A percentile compares a stretch with the other conserved stretches of the same genome.
Evolutionary conservation across 92 coral and sea anemone species (phyloP).

Genomic region (Epizoanthus rinbou): DNA sequence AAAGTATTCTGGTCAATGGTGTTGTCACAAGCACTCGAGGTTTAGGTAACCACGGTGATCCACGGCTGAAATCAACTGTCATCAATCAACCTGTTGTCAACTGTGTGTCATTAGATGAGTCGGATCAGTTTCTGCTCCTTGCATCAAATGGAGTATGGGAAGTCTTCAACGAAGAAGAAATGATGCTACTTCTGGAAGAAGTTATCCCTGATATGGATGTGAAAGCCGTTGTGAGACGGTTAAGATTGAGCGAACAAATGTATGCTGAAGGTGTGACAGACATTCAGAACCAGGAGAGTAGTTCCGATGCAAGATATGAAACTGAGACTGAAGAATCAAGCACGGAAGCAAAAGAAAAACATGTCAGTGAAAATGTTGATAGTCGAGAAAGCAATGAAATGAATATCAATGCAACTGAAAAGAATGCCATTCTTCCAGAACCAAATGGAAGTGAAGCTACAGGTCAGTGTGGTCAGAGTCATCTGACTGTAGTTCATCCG

Average conservation of each 20-base stretch:
- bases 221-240: slow-evolving; percentile 62
- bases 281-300: neutral
- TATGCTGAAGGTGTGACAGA: neutral
- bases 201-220: slow-evolving; percentile 83
- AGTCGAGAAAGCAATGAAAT: neutral
- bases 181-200: slow-evolving; percentile 78
- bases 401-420: neutral
- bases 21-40: slow-evolving; percentile 86
- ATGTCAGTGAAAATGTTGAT: neutral
- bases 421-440: neutral
- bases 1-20: slow-evolving; percentile 85
- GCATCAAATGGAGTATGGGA: slow-evolving; percentile 97
- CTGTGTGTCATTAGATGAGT: slow-evolving; percentile 70
- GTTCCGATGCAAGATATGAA: slow-evolving; percentile 10
- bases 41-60: slow-evolving; percentile 96
- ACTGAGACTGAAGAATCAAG: neutral
- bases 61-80: slow-evolving; percentile 76
- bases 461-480: neutral
- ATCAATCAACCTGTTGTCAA: slow-evolving; percentile 74
- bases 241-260: slow-evolving; percentile 62
- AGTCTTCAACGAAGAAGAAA: slow-evolving; percentile 88
- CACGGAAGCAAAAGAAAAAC: neutral
- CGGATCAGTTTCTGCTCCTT: slow-evolving; percentile 80
- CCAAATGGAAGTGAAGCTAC: neutral
- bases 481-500: neutral